Evolutionary conservation across 2,888 invertebrate species (phyloP).

Genomic region (Cerceris ruficornis): DNA sequence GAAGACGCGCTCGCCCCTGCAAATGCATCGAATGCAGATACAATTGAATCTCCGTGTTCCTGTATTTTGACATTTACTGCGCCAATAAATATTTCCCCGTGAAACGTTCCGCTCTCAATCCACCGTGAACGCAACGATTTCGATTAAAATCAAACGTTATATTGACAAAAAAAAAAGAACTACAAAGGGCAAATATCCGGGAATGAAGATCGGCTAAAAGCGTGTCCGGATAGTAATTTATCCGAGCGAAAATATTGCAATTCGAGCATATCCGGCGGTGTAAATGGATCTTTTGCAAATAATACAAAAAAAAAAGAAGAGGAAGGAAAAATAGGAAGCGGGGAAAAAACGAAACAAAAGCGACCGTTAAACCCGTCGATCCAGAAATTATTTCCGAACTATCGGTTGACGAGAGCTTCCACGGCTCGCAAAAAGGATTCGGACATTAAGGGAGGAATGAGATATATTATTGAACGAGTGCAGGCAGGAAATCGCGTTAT

Average conservation of each 20-base stretch:
- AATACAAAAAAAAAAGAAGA: background rate
- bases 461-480: background rate
- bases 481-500: constrained; percentile 21
- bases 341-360: too few relatives aligned
- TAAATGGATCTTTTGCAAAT: background rate
- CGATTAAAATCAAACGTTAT: constrained; percentile 6
- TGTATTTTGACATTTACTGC: background rate
- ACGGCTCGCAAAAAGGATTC: background rate
- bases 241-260: background rate
- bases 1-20: constrained; percentile 6
- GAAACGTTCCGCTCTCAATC: background rate
- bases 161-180: background rate
- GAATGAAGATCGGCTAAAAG: background rate
- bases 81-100: background rate
- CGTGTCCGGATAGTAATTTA: too few relatives aligned
- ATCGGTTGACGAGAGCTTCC: background rate
- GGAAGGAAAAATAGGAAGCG: background rate
- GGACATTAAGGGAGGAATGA: background rate
- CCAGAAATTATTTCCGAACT: background rate
- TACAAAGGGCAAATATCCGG: background rate
- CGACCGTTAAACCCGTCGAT: too few relatives aligned
- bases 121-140: background rate
- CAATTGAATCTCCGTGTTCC: background rate
- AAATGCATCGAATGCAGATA: constrained; percentile 7
- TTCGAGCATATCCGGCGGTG: too few relatives aligned